A percentile compares a stretch with the other conserved stretches of the same genome.
These are phyloP conservation scores for Pelagia noctiluca DNA, from an alignment of 30 jellyfish, hydroid and myxozoan genomes.

Conservation along the genomic window DNA sequence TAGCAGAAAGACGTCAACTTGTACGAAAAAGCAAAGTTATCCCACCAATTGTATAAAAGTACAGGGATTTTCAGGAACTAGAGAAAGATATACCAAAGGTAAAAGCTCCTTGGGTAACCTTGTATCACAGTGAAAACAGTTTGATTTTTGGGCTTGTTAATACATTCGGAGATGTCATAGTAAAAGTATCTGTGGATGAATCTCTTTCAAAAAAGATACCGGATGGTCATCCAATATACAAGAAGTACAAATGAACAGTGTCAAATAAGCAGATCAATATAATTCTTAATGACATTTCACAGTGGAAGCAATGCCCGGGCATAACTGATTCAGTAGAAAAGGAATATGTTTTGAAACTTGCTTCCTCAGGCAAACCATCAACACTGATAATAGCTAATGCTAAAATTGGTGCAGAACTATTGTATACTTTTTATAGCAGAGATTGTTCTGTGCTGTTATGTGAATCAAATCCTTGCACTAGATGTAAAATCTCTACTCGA, in stretches of 20 bases:
- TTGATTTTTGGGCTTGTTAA: constrained; percentile 14
- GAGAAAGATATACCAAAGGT: not conserved
- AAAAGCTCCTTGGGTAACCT: constrained; percentile 35
- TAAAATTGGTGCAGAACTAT: constrained; percentile 22
- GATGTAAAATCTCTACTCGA: constrained; percentile 23
- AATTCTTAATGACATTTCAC: constrained; percentile 2
- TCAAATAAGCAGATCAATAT: constrained; percentile 20
- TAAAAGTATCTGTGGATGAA: constrained; percentile 31
- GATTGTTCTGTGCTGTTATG: constrained; percentile 23
- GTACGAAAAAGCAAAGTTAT: constrained; percentile 11
- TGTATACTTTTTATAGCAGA: constrained; percentile 17
- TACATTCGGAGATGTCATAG: constrained; percentile 6
- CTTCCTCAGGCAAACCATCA: constrained; percentile 1
- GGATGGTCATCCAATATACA: constrained; percentile 8
- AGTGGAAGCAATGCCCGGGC: constrained; percentile 33
- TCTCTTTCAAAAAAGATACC: constrained; percentile 12
- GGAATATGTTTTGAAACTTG: constrained; percentile 18
- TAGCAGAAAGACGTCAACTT: constrained; percentile 22
- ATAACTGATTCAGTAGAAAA: constrained; percentile 20
- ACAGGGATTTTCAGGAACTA: constrained; percentile 23
- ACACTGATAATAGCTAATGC: not conserved
- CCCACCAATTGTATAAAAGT: constrained; percentile 26
- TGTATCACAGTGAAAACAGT: constrained; percentile 8
- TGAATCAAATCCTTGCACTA: constrained; percentile 20
- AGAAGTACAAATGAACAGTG: constrained; percentile 28